Base-by-base conservation (phyloP, 1,140 invertebrate species). In the Pachypeltis micranthus region DNA sequence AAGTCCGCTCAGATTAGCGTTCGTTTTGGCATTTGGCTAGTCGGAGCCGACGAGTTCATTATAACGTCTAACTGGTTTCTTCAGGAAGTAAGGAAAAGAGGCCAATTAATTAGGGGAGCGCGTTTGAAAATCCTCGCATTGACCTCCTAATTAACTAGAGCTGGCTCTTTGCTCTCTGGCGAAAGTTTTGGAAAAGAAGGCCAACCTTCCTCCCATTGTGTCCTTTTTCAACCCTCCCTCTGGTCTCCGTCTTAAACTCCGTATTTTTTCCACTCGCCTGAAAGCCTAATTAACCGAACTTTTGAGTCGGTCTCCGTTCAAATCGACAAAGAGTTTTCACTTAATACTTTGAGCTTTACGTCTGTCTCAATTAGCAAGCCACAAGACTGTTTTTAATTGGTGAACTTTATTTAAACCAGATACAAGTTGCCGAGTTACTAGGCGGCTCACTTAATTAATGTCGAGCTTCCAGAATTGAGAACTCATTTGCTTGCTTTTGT, bases 281-380 rank as follows among this genome's bases (percentile, higher is more conserved):
- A 54, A 54, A n/a, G 47, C 21, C 47, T 54, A 54, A 54, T 54
- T 54, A 54, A 54, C 47, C 47, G 47, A 54, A 54, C 47, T 54
- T 54, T 54, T 54, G 14, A 23, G 14, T 23, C 47, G 14, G 7
- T 23, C 21, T 7, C 14, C 47, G 7, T 14, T 54, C 14, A 54
- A 54, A 54, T 54, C 21, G 47, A 54, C 47, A 54, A 54, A 54
- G 47, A 54, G 47, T 54, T 54, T 54, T 54, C 7, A 54, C 47
- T 54, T 54, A 54, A 54, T 54, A 54, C 47, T 54, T 54, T 14
- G 47, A 54, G 47, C 47, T 54, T 54, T 54, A 54, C 47, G 47
- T 54, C 47, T 54, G 47, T 54, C 47, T 54, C 47, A 54, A 54
- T 54, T 54, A 54, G 47, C 47, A 54, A 23, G 47, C 47, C 47